phyloP scores from a whole-genome alignment of 2,113 vertebrate genomes.

The Rhinoptilus africanus region DNA sequence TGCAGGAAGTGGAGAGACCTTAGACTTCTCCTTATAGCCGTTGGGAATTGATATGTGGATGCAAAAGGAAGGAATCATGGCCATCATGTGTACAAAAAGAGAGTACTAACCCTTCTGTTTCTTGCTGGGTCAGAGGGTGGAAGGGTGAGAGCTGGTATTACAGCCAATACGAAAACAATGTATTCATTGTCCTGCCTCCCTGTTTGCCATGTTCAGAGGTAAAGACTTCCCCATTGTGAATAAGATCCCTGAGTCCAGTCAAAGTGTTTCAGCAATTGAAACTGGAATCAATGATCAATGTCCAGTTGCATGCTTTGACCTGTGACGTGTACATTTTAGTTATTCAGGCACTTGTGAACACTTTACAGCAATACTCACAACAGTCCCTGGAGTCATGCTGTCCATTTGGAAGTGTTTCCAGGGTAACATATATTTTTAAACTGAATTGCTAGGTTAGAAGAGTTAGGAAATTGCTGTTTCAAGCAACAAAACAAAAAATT shows the following conservation, averaged over 20 bases:
- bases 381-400: not conserved
- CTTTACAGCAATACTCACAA: not conserved
- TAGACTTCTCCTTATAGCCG: not conserved
- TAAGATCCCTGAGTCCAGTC: not conserved
- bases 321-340: not conserved
- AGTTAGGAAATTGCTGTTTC: slow-evolving; percentile 33
- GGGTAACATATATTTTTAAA: slow-evolving; percentile 20
- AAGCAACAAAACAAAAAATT: slow-evolving; percentile 32
- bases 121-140: not conserved
- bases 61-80: not conserved
- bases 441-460: slow-evolving; percentile 52
- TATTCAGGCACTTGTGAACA: not conserved
- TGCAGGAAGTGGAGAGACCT: not conserved
- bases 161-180: not conserved
- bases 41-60: not conserved
- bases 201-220: not conserved
- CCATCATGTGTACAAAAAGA: not conserved
- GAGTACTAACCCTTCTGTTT: not conserved
- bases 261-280: not conserved
- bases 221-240: not conserved
- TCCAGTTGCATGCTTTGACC: not conserved
- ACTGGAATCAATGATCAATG: not conserved
- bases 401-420: slow-evolving; percentile 34
- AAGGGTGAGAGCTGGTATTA: not conserved
- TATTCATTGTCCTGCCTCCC: not conserved